Evolutionary conservation across 1,140 invertebrate species (phyloP).

Genomic region (Meloidogyne chitwoodi): DNA sequence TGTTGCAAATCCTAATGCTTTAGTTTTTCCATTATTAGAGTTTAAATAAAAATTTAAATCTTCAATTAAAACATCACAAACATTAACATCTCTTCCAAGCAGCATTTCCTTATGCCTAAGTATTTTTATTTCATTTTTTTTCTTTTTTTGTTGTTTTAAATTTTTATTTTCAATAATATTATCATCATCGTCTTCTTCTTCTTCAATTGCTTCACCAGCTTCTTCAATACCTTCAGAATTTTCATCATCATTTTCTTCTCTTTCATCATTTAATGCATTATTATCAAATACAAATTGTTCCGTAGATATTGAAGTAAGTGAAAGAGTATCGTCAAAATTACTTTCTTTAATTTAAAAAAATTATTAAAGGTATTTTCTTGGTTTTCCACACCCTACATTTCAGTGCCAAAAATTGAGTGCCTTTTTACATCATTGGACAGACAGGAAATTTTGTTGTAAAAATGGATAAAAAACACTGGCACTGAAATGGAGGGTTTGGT

Average conservation of each 20-base stretch:
- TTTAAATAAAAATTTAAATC: conserved; percentile 7
- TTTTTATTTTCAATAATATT: no score
- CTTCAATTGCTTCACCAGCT: conserved; percentile 9
- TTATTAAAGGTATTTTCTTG: no score
- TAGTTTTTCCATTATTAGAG: neutral
- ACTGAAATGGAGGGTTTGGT: no score
- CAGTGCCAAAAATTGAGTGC: no score
- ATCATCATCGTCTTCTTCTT: neutral
- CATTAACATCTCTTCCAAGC: conserved; percentile 20
- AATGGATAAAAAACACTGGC: no score
- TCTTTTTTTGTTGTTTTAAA: no score
- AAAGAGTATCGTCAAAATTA: conserved; percentile 13
- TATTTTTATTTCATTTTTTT: neutral
- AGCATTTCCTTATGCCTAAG: conserved; percentile 12
- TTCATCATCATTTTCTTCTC: neutral
- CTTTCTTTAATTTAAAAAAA: conserved; percentile 22
- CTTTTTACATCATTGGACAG: no score
- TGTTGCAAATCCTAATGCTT: conserved; percentile 16
- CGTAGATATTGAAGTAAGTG: conserved; percentile 2
- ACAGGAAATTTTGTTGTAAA: no score
- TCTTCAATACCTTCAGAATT: neutral
- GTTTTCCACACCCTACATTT: no score
- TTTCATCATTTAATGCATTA: neutral
- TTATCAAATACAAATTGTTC: conserved; percentile 8
- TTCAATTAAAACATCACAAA: conserved; percentile 23